These are phyloP conservation scores for Chelmon rostratus DNA, from an alignment of 2,797 vertebrate species.

Conservation along the genomic window DNA sequence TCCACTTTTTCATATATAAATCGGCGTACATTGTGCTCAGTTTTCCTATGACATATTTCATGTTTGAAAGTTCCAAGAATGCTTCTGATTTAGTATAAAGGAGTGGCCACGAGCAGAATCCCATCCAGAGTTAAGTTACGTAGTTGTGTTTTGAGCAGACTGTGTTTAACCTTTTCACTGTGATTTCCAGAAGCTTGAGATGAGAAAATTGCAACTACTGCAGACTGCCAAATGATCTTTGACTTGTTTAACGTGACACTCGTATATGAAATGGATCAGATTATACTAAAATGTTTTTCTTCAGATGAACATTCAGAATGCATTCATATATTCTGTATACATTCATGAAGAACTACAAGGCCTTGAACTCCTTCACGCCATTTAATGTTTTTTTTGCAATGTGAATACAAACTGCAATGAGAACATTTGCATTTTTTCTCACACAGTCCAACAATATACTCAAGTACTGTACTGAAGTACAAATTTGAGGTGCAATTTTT, in stretches of 20 bases:
- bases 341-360: not conserved
- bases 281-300: not conserved
- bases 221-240: not conserved
- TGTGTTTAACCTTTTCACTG: not conserved
- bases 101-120: not conserved
- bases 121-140: not conserved
- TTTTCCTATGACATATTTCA: not conserved
- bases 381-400: not conserved
- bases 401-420: conserved; percentile 1
- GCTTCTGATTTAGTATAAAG: not conserved
- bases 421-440: too few relatives aligned
- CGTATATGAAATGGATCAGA: not conserved
- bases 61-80: not conserved
- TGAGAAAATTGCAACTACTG: not conserved
- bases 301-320: not conserved
- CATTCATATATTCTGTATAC: not conserved
- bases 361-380: not conserved
- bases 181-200: not conserved
- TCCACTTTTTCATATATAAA: too few relatives aligned
- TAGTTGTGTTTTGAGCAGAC: not conserved
- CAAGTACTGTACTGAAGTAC: too few relatives aligned
- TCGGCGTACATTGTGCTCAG: not conserved
- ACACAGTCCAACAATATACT: too few relatives aligned
- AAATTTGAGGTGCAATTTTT: too few relatives aligned
- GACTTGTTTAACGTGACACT: not conserved